These are phyloP conservation scores for Phragmatobia fuliginosa DNA, from an alignment of 2,888 invertebrate genomes.

Conservation along the genomic window DNA sequence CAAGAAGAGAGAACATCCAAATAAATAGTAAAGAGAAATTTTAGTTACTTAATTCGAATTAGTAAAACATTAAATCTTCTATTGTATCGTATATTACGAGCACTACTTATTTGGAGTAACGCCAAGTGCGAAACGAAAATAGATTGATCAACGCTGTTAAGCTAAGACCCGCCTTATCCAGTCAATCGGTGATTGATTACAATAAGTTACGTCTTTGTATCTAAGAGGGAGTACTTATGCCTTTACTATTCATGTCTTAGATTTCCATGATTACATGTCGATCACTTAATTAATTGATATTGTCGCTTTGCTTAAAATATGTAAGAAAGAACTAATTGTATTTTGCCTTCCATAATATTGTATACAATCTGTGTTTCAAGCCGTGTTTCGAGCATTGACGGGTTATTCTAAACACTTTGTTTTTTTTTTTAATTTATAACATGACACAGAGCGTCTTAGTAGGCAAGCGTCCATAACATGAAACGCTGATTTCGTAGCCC, in stretches of 20 bases:
- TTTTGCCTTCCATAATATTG: background rate
- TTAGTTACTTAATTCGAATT: background rate
- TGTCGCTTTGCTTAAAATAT: background rate
- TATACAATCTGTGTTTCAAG: background rate
- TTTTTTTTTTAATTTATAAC: too few species aligned
- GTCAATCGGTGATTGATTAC: background rate
- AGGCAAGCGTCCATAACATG: too few species aligned
- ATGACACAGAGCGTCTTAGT: too few species aligned
- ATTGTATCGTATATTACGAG: background rate
- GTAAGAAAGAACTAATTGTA: background rate
- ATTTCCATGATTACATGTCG: background rate
- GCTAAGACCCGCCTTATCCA: background rate
- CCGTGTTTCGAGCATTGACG: background rate
- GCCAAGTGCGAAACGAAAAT: slow-evolving; percentile 1
- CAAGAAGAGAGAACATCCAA: background rate
- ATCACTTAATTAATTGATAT: background rate
- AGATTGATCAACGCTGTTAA: slow-evolving; percentile 2
- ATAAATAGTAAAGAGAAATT: background rate
- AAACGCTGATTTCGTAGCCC: slow-evolving; percentile 21
- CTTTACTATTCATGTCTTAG: background rate
- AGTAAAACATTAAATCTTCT: background rate
- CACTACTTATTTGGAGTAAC: background rate
- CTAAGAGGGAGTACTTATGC: background rate
- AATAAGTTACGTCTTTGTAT: background rate
- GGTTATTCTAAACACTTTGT: background rate